Percentiles rank a stretch among this genome's conserved stretches.
Evolutionary conservation across 2,888 invertebrate species (phyloP).

Genomic region (Zhengitettix transpicula): DNA sequence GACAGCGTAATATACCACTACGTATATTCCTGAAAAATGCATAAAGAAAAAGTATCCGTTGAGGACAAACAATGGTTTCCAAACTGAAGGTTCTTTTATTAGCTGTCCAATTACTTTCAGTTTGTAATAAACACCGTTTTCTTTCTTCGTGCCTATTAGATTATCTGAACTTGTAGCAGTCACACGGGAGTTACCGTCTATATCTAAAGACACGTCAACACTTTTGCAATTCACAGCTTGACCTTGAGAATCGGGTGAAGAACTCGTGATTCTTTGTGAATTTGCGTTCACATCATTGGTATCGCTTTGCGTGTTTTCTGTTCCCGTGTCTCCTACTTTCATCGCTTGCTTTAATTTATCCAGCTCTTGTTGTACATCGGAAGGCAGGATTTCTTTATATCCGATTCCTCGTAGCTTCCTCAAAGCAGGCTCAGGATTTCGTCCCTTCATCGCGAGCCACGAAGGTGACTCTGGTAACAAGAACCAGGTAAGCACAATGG

Average conservation of each 20-base stretch:
- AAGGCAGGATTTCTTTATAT: not conserved
- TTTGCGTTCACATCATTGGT: not conserved
- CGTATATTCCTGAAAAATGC: slow-evolving; percentile 36
- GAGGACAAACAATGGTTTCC: slow-evolving; percentile 32
- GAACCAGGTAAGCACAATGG: slow-evolving; percentile 31
- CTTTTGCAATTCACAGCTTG: not conserved
- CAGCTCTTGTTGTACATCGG: not conserved
- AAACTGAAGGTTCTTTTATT: slow-evolving; percentile 24
- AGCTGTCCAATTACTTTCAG: not conserved
- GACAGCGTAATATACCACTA: slow-evolving; percentile 37
- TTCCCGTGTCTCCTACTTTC: not conserved
- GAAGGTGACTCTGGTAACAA: slow-evolving; percentile 35
- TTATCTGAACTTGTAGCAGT: not conserved
- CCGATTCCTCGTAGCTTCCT: not conserved
- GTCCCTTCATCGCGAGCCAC: slow-evolving; percentile 32
- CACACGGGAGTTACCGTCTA: not conserved
- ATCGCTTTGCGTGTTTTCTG: not conserved
- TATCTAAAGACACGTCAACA: not conserved
- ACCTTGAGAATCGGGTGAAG: not conserved
- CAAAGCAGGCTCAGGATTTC: slow-evolving; percentile 28
- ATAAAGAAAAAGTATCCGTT: slow-evolving; percentile 36
- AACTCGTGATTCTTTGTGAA: not conserved
- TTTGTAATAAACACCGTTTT: not conserved
- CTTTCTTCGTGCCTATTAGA: not conserved
- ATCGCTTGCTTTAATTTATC: not conserved